phyloP scores from a whole-genome alignment of 2,113 vertebrate genomes.

The Pygoscelis antarcticus region DNA sequence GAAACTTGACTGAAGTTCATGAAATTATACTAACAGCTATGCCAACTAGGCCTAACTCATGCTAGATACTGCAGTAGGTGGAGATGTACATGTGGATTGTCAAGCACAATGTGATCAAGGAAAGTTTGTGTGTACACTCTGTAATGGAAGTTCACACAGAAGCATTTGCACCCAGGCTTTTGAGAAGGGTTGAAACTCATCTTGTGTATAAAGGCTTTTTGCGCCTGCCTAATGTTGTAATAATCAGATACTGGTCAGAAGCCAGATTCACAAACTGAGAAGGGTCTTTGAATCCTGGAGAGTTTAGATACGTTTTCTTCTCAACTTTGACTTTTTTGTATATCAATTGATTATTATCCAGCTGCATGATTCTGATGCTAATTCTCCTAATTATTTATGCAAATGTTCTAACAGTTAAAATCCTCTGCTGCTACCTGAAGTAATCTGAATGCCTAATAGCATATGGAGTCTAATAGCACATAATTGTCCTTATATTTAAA shows the following conservation, averaged over 20 bases:
- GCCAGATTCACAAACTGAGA: neutral
- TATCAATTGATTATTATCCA: neutral
- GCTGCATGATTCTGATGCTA: constrained; percentile 11
- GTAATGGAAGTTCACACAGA: neutral
- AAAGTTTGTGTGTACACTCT: neutral
- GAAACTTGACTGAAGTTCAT: neutral
- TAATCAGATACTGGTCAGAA: constrained; percentile 27
- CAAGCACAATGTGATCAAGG: neutral
- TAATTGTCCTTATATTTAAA: constrained; percentile 42
- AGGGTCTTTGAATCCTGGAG: neutral
- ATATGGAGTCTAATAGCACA: constrained; percentile 18
- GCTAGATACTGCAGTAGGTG: neutral
- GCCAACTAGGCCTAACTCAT: neutral
- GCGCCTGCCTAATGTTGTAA: neutral
- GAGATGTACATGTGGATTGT: neutral
- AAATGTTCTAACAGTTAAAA: constrained; percentile 55
- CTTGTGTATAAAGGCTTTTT: neutral
- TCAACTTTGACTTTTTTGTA: neutral
- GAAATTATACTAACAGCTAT: neutral
- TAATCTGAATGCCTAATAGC: constrained; percentile 32
- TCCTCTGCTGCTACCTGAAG: constrained; percentile 38
- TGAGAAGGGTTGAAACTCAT: neutral
- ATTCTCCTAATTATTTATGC: constrained; percentile 66
- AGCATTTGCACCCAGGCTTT: neutral
- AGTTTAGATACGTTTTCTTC: neutral